Percentiles rank a stretch among this genome's conserved stretches.
Conservation (phyloP, 2,113 vertebrate species). For the Zosterops lateralis region DNA sequence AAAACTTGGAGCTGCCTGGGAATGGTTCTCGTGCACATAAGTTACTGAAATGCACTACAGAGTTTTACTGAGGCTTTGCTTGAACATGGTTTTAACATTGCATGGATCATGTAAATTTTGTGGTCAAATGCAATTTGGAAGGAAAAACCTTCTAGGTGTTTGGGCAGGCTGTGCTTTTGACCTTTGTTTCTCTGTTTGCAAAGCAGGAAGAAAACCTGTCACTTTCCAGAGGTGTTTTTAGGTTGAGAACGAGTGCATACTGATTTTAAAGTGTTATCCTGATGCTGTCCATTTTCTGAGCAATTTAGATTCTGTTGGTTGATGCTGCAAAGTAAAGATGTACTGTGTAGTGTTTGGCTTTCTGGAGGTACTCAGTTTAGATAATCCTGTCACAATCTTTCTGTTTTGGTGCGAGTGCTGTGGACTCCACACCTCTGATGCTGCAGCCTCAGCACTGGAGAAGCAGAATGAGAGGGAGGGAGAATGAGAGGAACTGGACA, state of each 20-base stretch:
- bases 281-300: background rate
- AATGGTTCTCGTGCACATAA: background rate
- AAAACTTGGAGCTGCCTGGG: background rate
- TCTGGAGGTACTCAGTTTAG: background rate
- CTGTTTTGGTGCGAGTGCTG: background rate
- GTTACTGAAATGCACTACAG: background rate
- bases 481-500: background rate
- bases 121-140: background rate
- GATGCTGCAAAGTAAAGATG: background rate
- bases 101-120: background rate
- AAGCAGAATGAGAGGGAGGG: background rate
- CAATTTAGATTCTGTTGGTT: background rate
- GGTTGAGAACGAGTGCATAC: background rate
- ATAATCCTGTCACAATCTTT: background rate
- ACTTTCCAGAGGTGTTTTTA: background rate
- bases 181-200: background rate
- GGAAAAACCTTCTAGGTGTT: background rate
- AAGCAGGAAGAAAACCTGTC: background rate
- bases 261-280: background rate
- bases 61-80: background rate
- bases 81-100: background rate
- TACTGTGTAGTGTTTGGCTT: background rate
- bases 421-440: background rate
- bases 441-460: background rate
- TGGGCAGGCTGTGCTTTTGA: background rate